Base-by-base conservation (phyloP, 2,888 invertebrate species). In the Mimachlamys varia region DNA sequence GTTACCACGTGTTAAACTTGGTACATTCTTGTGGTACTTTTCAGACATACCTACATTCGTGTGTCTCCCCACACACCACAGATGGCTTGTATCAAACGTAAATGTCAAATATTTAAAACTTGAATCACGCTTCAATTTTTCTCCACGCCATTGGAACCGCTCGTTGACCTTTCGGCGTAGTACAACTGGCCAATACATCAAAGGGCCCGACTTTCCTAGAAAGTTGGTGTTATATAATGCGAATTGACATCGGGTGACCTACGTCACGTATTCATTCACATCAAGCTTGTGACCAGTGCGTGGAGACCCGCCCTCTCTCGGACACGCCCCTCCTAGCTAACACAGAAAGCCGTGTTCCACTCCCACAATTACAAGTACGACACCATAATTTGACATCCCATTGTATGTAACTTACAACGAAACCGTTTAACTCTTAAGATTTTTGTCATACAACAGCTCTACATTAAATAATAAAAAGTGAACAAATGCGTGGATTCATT, bases 171-270 rank as follows among this genome's bases (percentile, higher is more conserved):
- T 76, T 76, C 33, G 33, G 33, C 15, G 76, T 76, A 76, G 76
- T 76, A 76, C 33, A 76, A 58, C 33, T 33, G 33, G 76, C 76
- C 76, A 33, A 76, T 76, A 76, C 76, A 76, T 76, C 76, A 76
- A 76, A 33, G 76, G 76, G 33, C 10, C 76, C 76, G 76, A 76
- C 76, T 76, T 76, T 76, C 76, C 33, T 15, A 27, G 76, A 76
- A 76, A 27, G 19, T 17, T 76, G 12, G 33, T 76, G 17, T 76
- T 76, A 76, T 76, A 76, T 76, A 76, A 76, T 33, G 27, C 13
- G 76, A 76, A 76, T 76, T 12, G 0, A 76, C 12, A 27, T 76
- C 0, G 7, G 13, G 27, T 76, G 33, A 33, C 4, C 33, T 76
- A 76, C 76, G 76, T 76, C 76, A 76, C 27, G 27, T 76, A 76